Percentiles rank a stretch among this genome's conserved stretches.
Evolutionary conservation across 2,797 vertebrate genomes (phyloP).

Genomic region (Cuniculus paca): DNA sequence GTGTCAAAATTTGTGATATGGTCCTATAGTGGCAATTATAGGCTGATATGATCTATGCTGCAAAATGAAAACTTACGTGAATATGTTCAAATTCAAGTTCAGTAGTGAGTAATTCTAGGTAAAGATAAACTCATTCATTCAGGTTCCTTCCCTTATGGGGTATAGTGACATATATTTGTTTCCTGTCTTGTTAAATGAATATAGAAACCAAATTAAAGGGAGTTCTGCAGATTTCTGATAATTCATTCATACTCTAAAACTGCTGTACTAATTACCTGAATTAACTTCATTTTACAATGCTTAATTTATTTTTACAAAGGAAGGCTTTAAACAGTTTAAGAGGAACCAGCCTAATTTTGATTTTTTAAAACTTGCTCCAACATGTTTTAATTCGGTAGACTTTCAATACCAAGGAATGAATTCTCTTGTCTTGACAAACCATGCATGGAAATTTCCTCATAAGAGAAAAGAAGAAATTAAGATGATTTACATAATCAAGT

Average conservation of each 20-base stretch:
- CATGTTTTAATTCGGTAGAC: slow-evolving; percentile 69
- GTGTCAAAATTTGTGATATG: slow-evolving; percentile 21
- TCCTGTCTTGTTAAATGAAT: slow-evolving; percentile 63
- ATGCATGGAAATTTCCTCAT: slow-evolving; percentile 71
- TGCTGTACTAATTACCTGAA: slow-evolving; percentile 69
- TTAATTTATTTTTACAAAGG: slow-evolving; percentile 68
- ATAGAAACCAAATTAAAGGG: slow-evolving; percentile 71
- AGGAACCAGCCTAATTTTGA: slow-evolving; percentile 71
- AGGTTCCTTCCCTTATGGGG: background rate
- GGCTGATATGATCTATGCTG: background rate
- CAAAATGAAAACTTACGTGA: slow-evolving; percentile 50
- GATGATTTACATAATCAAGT: slow-evolving; percentile 76
- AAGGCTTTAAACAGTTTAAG: slow-evolving; percentile 71
- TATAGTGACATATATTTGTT: slow-evolving; percentile 13
- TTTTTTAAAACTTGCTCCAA: slow-evolving; percentile 69
- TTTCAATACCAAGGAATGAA: slow-evolving; percentile 59
- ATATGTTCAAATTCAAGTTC: slow-evolving; percentile 19
- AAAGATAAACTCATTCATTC: slow-evolving; percentile 36
- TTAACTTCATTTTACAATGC: slow-evolving; percentile 68
- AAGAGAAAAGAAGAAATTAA: slow-evolving; percentile 68
- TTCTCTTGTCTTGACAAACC: slow-evolving; percentile 72
- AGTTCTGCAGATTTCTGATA: slow-evolving; percentile 72
- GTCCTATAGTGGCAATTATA: background rate
- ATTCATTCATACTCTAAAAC: slow-evolving; percentile 68
- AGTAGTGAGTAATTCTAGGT: slow-evolving; percentile 1